Evolutionary conservation across 2,797 vertebrate species (phyloP).

Genomic region (Macropus fuliginosus): DNA sequence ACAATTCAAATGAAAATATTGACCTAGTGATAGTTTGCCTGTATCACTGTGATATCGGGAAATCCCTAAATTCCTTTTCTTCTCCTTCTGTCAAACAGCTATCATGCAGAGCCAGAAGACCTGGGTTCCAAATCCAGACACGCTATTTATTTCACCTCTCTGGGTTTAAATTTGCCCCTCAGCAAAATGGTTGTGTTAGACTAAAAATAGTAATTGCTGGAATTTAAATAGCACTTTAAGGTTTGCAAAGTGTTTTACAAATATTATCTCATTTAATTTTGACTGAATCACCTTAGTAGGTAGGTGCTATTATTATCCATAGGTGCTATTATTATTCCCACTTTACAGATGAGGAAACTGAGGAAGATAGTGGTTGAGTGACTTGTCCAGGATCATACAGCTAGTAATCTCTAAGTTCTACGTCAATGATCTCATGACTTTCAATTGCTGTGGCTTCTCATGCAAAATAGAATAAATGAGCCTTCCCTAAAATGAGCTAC

Average conservation of each 20-base stretch:
- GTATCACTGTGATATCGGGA: neutral
- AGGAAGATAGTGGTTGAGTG: neutral
- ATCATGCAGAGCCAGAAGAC: neutral
- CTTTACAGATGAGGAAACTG: neutral
- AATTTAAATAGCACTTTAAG: neutral
- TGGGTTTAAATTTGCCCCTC: neutral
- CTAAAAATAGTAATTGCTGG: neutral
- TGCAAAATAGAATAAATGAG: neutral
- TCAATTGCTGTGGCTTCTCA: neutral
- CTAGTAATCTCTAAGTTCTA: neutral
- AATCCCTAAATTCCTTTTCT: conserved; percentile 8
- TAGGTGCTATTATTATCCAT: neutral
- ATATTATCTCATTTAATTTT: neutral
- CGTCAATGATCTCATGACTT: neutral
- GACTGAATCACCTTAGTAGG: neutral
- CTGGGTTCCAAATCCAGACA: neutral
- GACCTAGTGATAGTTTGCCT: neutral
- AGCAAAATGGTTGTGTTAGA: neutral
- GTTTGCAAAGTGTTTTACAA: neutral
- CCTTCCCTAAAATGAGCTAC: neutral
- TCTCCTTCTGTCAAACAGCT: neutral
- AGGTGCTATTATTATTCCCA: neutral
- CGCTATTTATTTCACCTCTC: neutral
- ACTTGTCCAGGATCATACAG: neutral
- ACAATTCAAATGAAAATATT: neutral